A percentile compares a stretch with the other conserved stretches of the same genome.
Evolutionary conservation across 2,888 invertebrate species (phyloP).

Genomic region (Phaonia tiefii): DNA sequence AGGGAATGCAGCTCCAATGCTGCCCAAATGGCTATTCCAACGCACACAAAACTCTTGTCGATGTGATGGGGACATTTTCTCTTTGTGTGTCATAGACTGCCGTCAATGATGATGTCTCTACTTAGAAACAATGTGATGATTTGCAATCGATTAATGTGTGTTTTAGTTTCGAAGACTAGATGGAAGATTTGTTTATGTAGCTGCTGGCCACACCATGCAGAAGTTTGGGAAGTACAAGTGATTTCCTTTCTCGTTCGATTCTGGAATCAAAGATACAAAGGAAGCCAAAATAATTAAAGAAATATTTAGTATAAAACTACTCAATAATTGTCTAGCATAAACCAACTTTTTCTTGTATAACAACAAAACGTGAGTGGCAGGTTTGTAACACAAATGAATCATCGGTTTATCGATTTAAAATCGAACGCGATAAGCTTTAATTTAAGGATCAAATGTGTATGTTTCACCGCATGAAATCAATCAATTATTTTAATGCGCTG

Average conservation of each 20-base stretch:
- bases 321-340: no score
- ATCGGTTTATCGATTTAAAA: no score
- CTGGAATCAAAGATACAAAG: slow-evolving; percentile 37
- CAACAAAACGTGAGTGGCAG: no score
- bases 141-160: not conserved
- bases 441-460: no score
- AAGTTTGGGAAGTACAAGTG: slow-evolving; percentile 33
- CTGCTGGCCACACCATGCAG: no score
- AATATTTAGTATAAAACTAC: no score
- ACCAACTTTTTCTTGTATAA: no score
- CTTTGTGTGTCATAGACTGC: slow-evolving; percentile 22
- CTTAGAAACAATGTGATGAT: slow-evolving; percentile 4
- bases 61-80: slow-evolving; percentile 68
- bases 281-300: not conserved
- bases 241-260: slow-evolving; percentile 14
- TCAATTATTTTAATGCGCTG: no score
- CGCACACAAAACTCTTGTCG: slow-evolving; percentile 80
- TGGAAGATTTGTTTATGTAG: slow-evolving; percentile 48
- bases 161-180: slow-evolving; percentile 57
- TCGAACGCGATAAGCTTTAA: no score
- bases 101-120: slow-evolving; percentile 4
- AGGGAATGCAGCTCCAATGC: slow-evolving; percentile 80
- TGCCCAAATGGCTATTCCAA: slow-evolving; percentile 81
- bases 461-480: no score
- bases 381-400: no score